Conservation (phyloP, 2,797 vertebrate genomes). For the Aviceda leuphotes region DNA sequence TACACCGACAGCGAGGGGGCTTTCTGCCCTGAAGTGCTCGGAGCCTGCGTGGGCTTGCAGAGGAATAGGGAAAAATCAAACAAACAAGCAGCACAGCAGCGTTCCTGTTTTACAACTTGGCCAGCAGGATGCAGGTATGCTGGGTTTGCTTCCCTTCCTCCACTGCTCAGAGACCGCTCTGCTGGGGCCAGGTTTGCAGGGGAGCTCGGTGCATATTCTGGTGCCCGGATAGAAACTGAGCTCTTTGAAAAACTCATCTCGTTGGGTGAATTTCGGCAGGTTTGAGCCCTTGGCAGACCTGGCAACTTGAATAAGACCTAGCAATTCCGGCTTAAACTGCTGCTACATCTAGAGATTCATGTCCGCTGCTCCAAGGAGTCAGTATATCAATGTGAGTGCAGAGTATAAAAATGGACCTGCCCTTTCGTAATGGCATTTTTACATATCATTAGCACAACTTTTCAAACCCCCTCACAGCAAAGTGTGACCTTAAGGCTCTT, state of each 20-base stretch:
- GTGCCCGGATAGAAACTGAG: neutral
- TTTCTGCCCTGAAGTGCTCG: neutral
- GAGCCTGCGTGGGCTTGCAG: neutral
- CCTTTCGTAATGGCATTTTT: neutral
- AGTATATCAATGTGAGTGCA: neutral
- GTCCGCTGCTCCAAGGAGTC: neutral
- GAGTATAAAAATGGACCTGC: neutral
- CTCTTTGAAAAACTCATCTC: neutral
- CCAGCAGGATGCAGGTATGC: fast-evolving
- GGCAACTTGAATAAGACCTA: neutral
- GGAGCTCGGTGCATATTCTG: fast-evolving
- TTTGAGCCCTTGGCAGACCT: neutral
- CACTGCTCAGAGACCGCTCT: fast-evolving
- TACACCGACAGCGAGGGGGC: neutral
- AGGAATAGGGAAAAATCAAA: neutral
- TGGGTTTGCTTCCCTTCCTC: neutral
- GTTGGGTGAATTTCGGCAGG: neutral
- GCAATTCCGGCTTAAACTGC: neutral
- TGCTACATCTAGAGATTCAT: neutral
- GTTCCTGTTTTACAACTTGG: neutral
- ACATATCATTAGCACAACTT: neutral
- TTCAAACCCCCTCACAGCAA: neutral
- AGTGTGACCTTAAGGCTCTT: neutral
- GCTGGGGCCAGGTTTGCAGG: neutral
- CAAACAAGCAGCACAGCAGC: neutral